Evolutionary conservation across 1,140 invertebrate genomes (phyloP).

Genomic region (Drosophila azteca): DNA sequence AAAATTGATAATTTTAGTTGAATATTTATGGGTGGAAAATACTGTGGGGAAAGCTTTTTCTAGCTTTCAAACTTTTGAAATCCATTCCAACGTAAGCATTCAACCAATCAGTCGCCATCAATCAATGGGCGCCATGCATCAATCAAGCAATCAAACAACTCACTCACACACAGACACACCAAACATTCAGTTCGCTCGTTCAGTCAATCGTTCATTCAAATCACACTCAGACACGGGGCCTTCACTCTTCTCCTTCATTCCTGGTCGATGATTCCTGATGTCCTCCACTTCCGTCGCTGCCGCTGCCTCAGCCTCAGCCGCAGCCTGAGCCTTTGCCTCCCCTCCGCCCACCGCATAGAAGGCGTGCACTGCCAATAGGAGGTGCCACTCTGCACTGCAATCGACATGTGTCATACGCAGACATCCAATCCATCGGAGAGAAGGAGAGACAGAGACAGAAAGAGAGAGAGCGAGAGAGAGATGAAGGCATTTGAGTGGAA

Average conservation of each 20-base stretch:
- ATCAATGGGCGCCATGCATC: slow-evolving; percentile 59
- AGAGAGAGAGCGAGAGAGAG: neutral
- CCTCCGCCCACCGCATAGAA: too few relatives aligned
- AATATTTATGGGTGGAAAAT: slow-evolving; percentile 16
- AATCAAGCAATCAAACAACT: slow-evolving; percentile 66
- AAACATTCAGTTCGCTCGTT: slow-evolving; percentile 21
- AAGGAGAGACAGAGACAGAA: neutral
- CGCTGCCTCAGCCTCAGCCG: too few relatives aligned
- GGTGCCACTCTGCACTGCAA: slow-evolving; percentile 54
- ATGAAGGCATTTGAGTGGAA: slow-evolving; percentile 64
- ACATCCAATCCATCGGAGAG: slow-evolving; percentile 14
- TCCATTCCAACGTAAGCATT: slow-evolving; percentile 11
- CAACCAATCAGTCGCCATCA: slow-evolving; percentile 57
- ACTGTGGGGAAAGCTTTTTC: too few relatives aligned
- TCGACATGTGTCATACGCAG: slow-evolving; percentile 75
- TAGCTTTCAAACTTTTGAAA: too few relatives aligned
- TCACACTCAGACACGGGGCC: slow-evolving; percentile 36
- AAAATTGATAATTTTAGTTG: slow-evolving; percentile 21
- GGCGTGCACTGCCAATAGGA: slow-evolving; percentile 32
- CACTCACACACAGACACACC: slow-evolving; percentile 36
- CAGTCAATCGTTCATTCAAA: slow-evolving; percentile 65
- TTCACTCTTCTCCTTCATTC: slow-evolving; percentile 33
- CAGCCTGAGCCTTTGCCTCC: slow-evolving; percentile 5
- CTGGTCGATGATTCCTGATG: slow-evolving; percentile 39
- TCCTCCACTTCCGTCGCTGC: slow-evolving; percentile 10